Evolutionary conservation across 1,140 invertebrate species (phyloP), one percentile per base, ranked within the genome.

Genomic region (Euborellia annulipes): DNA sequence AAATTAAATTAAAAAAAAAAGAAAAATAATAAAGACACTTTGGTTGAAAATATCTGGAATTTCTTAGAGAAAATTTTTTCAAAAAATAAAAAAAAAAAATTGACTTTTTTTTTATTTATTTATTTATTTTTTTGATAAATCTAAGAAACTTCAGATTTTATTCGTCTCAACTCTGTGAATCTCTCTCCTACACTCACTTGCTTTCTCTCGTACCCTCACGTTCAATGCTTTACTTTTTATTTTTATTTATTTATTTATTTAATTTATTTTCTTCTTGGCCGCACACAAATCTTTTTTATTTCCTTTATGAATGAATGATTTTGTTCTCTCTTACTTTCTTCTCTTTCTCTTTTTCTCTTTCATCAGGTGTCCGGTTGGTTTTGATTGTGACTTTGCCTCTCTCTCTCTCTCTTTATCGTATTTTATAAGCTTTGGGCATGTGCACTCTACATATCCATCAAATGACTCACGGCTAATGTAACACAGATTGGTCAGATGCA

Each of bases 291-390:
- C 17, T 47, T 19, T 27, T 27, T 27, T 27, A 27, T 27, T 27
- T 27, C 23, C 11, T 27, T 27, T 27, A 11, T n/a, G n/a, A n/a
- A n/a, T n/a, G 23, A 27, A 27, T 27, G 23, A 6, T 27, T 27
- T 27, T 27, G 23, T 27, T 27, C 23, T 6, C 4, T 38, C 14
- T 38, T 38, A 7, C 18, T 38, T 38, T 38, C n/a, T 38, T 40
- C 13, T 51, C 43, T 46, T 43, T 51, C 43, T 48, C 11, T 47
- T 41, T 47, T 44, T 47, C 14, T 32, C 19, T 50, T 37, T 50
- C 4, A 6, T 27, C 23, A 27, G 23, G 23, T 27, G 4, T 27
- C 11, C 23, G 4, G 23, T 27, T 27, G 11, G 23, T 27, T 27
- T 6, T 11, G 23, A 27, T n/a, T 27, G 23, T 27, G 4, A 6